A percentile compares a stretch with the other conserved stretches of the same genome.
Conservation (phyloP, 2,888 invertebrate genomes). For the Ctenicera cuprea region DNA sequence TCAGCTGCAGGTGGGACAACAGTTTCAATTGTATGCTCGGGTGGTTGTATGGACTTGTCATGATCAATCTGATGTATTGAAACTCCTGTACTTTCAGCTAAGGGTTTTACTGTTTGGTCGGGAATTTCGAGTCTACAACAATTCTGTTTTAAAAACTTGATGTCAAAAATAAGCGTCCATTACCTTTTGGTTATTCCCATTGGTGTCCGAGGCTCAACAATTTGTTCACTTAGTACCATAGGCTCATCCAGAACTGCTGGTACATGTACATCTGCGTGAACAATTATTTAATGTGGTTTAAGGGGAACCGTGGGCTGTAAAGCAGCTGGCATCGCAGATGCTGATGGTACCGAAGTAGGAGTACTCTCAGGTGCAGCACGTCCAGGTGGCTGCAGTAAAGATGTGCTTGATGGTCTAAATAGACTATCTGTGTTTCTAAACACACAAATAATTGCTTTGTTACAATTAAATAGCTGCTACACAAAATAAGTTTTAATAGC, state of each 20-base stretch:
- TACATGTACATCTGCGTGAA: no score
- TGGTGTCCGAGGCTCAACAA: background rate
- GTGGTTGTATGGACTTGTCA: background rate
- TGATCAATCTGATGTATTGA: background rate
- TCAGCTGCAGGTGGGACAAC: background rate
- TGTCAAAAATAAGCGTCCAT: no score
- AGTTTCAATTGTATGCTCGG: background rate
- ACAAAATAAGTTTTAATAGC: no score
- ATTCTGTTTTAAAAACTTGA: no score
- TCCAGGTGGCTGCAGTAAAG: background rate
- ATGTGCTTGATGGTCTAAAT: background rate
- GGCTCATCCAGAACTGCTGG: no score
- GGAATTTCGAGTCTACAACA: background rate
- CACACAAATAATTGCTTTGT: background rate
- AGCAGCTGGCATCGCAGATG: no score
- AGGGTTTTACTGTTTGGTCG: background rate
- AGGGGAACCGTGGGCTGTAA: no score
- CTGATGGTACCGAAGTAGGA: no score
- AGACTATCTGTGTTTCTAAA: background rate
- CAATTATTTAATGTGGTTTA: no score
- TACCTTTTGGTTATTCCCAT: background rate
- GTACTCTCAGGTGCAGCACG: background rate
- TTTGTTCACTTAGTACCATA: no score
- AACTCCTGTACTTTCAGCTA: constrained; percentile 2
- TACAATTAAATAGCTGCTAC: no score